These are phyloP conservation scores for Cancer borealis DNA, from an alignment of 2,888 invertebrate genomes.

Conservation along the genomic window DNA sequence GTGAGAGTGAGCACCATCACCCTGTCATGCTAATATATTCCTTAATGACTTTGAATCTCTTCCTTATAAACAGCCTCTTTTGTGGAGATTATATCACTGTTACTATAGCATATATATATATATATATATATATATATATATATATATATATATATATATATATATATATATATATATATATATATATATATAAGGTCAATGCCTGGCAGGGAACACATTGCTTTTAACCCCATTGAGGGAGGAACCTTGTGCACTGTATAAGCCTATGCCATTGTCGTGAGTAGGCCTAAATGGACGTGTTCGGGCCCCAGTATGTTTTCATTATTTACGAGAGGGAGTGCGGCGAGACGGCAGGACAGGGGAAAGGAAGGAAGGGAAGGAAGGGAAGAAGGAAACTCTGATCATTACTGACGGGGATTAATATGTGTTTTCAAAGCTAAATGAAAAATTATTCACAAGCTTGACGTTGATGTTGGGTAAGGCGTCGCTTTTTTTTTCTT, in stretches of 20 bases:
- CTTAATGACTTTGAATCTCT: no score
- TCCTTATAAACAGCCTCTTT: no score
- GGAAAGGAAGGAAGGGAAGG: not conserved
- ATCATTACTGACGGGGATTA: not conserved
- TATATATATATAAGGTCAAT: no score
- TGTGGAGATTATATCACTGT: no score
- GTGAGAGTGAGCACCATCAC: no score
- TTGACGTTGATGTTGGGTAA: not conserved
- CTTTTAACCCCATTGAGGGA: not conserved
- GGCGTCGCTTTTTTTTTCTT: not conserved
- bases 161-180: no score
- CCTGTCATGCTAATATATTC: no score
- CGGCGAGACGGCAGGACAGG: not conserved
- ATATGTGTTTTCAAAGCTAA: constrained; percentile 12
- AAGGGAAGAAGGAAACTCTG: not conserved
- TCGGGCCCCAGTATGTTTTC: constrained; percentile 30
- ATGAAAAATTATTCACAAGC: not conserved
- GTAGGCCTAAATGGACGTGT: constrained; percentile 29
- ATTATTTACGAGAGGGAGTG: constrained; percentile 5
- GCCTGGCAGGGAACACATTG: not conserved
- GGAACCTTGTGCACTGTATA: not conserved
- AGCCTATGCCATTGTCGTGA: not conserved
- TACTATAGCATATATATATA: no score
- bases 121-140: no score
- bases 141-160: not conserved